Conservation (phyloP, 2,888 invertebrate genomes). For the Homarus gammarus region DNA sequence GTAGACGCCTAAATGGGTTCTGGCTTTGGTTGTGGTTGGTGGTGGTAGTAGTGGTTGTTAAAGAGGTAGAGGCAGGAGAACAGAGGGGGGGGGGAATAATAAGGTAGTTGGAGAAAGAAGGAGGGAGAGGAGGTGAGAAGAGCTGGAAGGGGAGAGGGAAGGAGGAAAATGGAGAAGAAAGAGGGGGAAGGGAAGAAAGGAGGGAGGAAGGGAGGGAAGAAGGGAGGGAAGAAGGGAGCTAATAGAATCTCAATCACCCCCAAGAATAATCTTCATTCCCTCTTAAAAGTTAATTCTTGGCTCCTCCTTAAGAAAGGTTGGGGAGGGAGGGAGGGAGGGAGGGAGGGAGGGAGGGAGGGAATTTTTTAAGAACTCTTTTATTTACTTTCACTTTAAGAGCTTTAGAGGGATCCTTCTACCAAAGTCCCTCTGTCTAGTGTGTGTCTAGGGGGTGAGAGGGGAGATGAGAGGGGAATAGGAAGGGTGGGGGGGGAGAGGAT, state of each 20-base stretch:
- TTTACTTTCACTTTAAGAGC: neutral
- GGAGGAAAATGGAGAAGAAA: neutral
- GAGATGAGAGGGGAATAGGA: neutral
- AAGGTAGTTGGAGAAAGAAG: neutral
- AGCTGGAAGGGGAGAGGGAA: neutral
- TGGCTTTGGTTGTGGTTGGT: no score
- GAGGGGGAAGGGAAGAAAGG: neutral
- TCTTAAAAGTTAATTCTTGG: constrained; percentile 1
- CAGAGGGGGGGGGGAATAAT: neutral
- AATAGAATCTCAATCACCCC: constrained; percentile 27
- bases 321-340: neutral
- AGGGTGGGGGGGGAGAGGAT: neutral
- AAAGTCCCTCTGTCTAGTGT: neutral
- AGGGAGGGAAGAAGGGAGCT: neutral
- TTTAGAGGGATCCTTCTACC: neutral
- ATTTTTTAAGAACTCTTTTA: neutral
- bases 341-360: no score
- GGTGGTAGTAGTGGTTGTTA: no score
- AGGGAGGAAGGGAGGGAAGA: neutral
- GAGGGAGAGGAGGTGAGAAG: neutral
- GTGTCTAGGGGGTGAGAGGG: no score
- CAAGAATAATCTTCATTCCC: constrained; percentile 33
- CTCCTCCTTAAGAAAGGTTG: neutral
- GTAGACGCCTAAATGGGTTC: no score
- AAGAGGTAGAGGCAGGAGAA: constrained; percentile 7